These are phyloP conservation scores for Megalops atlanticus DNA, from an alignment of 2,113 vertebrate species.

Conservation along the genomic window DNA sequence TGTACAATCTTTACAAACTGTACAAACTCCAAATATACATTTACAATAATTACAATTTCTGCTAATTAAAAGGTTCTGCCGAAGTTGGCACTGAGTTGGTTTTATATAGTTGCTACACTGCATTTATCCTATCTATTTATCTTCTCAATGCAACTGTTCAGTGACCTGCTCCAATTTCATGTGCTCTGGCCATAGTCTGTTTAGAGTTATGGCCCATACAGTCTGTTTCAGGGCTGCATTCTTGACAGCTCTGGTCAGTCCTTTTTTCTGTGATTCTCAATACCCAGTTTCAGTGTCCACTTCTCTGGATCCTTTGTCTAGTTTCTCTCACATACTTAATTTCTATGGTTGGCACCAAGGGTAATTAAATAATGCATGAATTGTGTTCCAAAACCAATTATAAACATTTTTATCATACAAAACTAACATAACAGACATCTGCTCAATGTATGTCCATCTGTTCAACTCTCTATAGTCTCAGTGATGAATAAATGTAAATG, in stretches of 20 bases:
- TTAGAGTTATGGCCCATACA: too few relatives aligned
- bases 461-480: not conserved
- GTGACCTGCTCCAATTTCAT: too few relatives aligned
- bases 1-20: not conserved
- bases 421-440: not conserved
- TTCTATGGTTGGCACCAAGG: not conserved
- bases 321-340: not conserved
- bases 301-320: not conserved
- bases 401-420: not conserved
- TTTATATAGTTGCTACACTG: not conserved
- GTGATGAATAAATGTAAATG: too few relatives aligned
- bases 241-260: not conserved
- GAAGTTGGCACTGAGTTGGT: not conserved
- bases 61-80: not conserved
- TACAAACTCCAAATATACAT: not conserved
- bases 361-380: too few relatives aligned
- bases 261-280: not conserved
- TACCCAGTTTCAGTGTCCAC: too few relatives aligned
- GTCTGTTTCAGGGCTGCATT: too few relatives aligned
- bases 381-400: not conserved
- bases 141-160: too few relatives aligned
- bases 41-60: not conserved
- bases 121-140: too few relatives aligned
- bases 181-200: too few relatives aligned
- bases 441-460: not conserved